Evolutionary conservation across 2,888 invertebrate species (phyloP).

Genomic region (Dyspetes luteomarginatus): DNA sequence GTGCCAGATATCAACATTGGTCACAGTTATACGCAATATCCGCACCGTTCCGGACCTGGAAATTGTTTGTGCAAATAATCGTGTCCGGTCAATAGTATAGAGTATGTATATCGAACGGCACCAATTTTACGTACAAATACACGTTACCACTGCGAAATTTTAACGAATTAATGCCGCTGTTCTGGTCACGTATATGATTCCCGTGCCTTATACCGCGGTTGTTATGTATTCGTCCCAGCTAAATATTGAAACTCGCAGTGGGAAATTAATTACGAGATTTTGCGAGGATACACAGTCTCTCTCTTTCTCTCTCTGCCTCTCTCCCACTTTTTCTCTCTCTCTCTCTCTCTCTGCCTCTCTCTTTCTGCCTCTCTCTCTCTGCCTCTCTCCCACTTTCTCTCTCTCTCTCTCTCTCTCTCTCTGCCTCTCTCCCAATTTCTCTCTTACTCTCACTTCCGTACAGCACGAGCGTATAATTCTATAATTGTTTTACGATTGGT

Average conservation of each 20-base stretch:
- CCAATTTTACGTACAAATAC: constrained; percentile 80
- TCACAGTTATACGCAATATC: constrained; percentile 45
- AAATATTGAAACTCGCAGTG: constrained; percentile 75
- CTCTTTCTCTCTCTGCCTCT: background rate
- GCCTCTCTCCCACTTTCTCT: constrained; percentile 1
- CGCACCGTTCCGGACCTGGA: constrained; percentile 64
- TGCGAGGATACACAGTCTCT: constrained; percentile 17
- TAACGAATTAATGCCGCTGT: constrained; percentile 78
- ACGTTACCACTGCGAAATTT: constrained; percentile 73
- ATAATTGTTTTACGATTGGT: constrained; percentile 80
- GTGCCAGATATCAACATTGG: constrained; percentile 63
- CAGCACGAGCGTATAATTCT: constrained; percentile 73
- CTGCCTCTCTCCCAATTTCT: constrained; percentile 19
- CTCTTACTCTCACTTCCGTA: background rate
- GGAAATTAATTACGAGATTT: constrained; percentile 77
- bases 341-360: constrained; percentile 2
- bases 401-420: constrained; percentile 6
- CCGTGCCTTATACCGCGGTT: constrained; percentile 45
- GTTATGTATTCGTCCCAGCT: constrained; percentile 68
- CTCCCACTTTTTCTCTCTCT: constrained; percentile 22
- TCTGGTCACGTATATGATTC: constrained; percentile 54
- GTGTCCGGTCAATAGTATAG: too few relatives aligned
- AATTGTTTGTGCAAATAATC: constrained; percentile 80
- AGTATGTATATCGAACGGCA: constrained; percentile 66
- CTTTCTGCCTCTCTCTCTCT: constrained; percentile 20